phyloP scores from a whole-genome alignment of 2,113 vertebrate genomes.

The Isichthys henryi region DNA sequence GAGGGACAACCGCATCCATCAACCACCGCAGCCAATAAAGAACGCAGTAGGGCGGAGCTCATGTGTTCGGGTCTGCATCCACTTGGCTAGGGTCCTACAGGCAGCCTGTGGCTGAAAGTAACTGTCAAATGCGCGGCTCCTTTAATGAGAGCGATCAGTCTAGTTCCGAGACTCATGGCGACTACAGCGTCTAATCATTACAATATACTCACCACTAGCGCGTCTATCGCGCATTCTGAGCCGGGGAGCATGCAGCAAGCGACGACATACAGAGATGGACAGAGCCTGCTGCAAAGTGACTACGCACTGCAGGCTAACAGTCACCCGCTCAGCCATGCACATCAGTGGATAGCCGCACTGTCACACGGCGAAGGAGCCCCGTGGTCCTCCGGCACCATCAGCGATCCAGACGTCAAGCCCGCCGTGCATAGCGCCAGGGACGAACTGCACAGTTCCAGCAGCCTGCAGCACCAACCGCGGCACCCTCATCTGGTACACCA shows the following conservation, averaged over 20 bases:
- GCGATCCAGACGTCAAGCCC: conserved; percentile 88
- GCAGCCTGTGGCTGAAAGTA: conserved; percentile 78
- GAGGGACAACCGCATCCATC: conserved; percentile 78
- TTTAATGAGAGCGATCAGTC: conserved; percentile 81
- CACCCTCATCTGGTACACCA: conserved; percentile 80
- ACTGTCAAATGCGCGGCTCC: conserved; percentile 91
- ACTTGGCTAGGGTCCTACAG: conserved; percentile 69
- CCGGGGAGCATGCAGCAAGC: conserved; percentile 83
- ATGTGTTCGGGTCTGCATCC: conserved; percentile 75
- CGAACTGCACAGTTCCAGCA: conserved; percentile 69
- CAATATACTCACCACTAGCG: conserved; percentile 88
- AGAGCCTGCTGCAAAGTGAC: conserved; percentile 80
- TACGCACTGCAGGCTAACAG: conserved; percentile 84
- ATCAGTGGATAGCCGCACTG: conserved; percentile 93
- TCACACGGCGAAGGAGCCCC: conserved; percentile 81
- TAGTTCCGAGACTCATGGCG: conserved; percentile 92
- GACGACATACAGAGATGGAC: conserved; percentile 83
- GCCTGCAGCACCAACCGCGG: conserved; percentile 68
- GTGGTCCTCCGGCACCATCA: conserved; percentile 79
- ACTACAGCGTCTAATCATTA: conserved; percentile 96
- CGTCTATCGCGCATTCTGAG: conserved; percentile 89
- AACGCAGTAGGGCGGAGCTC: conserved; percentile 62
- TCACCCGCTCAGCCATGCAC: conserved; percentile 91
- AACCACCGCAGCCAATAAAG: conserved; percentile 68
- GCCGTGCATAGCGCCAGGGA: conserved; percentile 72